Evolutionary conservation across 2,113 vertebrate genomes (phyloP).

Genomic region (Pachycephala philippinensis): DNA sequence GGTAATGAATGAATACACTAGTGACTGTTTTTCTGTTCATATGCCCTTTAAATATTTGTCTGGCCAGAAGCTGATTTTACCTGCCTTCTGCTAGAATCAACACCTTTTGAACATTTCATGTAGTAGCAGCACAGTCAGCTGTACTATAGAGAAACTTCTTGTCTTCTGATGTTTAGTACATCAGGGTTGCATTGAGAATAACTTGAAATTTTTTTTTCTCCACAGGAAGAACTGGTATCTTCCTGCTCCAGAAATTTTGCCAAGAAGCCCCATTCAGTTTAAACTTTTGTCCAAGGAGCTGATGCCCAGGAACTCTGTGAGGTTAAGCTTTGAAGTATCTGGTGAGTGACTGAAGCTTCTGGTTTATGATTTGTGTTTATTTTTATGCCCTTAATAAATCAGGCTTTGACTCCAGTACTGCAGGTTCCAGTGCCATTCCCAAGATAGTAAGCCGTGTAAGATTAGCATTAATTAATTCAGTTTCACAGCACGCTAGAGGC

Average conservation of each 20-base stretch:
- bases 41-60: not conserved
- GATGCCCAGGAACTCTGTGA: slow-evolving; percentile 79
- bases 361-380: not conserved
- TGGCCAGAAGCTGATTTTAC: not conserved
- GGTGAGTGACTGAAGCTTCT: slow-evolving; percentile 67
- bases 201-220: not conserved
- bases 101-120: not conserved
- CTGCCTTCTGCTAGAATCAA: not conserved
- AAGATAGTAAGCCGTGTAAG: not conserved
- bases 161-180: not conserved
- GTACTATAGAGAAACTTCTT: not conserved
- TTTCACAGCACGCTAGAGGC: not conserved
- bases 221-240: slow-evolving; percentile 96
- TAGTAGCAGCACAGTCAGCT: not conserved
- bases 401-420: not conserved
- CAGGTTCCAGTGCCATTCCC: not conserved
- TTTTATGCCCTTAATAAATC: not conserved
- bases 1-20: not conserved
- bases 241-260: slow-evolving; percentile 82
- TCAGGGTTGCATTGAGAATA: not conserved
- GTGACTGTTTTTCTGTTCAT: not conserved
- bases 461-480: not conserved
- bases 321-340: slow-evolving; percentile 85
- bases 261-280: slow-evolving; percentile 79
- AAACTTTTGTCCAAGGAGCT: slow-evolving; percentile 82